phyloP scores from a whole-genome alignment of 2,888 invertebrate genomes.

The Drosophila prolongata region DNA sequence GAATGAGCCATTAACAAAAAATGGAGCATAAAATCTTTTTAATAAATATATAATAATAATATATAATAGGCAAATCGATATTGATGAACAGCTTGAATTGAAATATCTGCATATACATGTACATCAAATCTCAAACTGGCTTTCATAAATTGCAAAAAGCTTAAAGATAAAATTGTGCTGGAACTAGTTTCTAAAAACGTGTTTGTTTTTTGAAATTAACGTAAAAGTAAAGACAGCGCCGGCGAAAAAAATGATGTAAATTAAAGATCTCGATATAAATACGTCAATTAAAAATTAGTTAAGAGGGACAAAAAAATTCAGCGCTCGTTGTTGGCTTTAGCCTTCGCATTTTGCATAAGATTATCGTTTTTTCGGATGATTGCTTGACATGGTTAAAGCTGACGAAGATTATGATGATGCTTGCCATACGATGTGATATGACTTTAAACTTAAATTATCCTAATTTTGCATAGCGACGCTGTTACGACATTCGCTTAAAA shows the following conservation, averaged over 20 bases:
- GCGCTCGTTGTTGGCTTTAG: slow-evolving; percentile 30
- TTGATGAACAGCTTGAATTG: slow-evolving; percentile 23
- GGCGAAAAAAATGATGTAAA: slow-evolving; percentile 56
- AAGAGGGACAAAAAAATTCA: slow-evolving; percentile 44
- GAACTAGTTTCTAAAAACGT: slow-evolving; percentile 67
- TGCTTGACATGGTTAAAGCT: slow-evolving; percentile 32
- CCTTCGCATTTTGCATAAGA: slow-evolving; percentile 64
- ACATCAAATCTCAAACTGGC: slow-evolving; percentile 28
- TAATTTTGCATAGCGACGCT: slow-evolving; percentile 19
- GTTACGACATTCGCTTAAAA: slow-evolving; percentile 3
- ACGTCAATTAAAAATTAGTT: slow-evolving; percentile 64
- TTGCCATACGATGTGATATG: slow-evolving; percentile 4
- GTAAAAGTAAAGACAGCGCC: slow-evolving; percentile 13
- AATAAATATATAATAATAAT: slow-evolving; percentile 52
- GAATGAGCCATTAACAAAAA: slow-evolving; percentile 49
- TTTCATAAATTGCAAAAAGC: slow-evolving; percentile 52
- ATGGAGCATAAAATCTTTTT: slow-evolving; percentile 61
- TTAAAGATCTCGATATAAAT: slow-evolving; percentile 53
- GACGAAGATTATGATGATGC: slow-evolving; percentile 24
- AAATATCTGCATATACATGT: slow-evolving; percentile 19
- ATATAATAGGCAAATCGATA: slow-evolving; percentile 48
- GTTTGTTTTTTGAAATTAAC: slow-evolving; percentile 51
- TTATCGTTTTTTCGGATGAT: slow-evolving; percentile 13
- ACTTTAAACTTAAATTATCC: slow-evolving; percentile 32
- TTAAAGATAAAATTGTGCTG: slow-evolving; percentile 49